Evolutionary conservation across 1,140 invertebrate species (phyloP).

Genomic region (Ptiloglossa arizonensis): DNA sequence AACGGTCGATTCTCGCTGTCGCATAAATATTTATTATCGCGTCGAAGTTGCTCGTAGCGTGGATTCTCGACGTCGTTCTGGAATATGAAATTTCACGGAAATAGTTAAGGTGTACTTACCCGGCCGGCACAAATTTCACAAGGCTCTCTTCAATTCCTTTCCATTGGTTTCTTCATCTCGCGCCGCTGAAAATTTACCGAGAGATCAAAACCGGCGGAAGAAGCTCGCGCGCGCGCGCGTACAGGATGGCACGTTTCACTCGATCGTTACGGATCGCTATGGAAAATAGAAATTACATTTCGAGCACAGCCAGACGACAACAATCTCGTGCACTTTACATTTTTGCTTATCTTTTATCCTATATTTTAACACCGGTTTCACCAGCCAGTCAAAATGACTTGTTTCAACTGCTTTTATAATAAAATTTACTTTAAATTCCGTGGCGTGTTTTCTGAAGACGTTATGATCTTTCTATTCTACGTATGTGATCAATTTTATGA

Average conservation of each 20-base stretch:
- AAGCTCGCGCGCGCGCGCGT: not conserved
- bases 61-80: not conserved
- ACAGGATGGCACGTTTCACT: constrained; percentile 5
- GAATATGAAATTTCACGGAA: constrained; percentile 40
- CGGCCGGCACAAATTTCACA: constrained; percentile 36
- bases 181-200: constrained; percentile 41
- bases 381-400: too few relatives aligned
- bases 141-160: constrained; percentile 11
- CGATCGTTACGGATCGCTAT: too few relatives aligned
- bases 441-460: too few relatives aligned
- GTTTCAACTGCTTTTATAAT: too few relatives aligned
- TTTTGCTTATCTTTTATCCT: too few relatives aligned
- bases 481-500: too few relatives aligned
- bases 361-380: too few relatives aligned
- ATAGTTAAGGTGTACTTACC: constrained; percentile 25
- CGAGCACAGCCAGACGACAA: too few relatives aligned
- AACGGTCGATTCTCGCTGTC: not conserved
- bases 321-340: too few relatives aligned
- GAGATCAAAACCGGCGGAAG: constrained; percentile 22
- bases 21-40: constrained; percentile 14
- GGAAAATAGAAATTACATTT: too few relatives aligned
- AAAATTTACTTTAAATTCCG: too few relatives aligned
- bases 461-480: too few relatives aligned
- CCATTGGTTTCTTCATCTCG: constrained; percentile 41
- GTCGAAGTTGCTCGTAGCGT: not conserved